Base-by-base conservation (phyloP, 2,888 invertebrate species). In the Drosophila helvetica region DNA sequence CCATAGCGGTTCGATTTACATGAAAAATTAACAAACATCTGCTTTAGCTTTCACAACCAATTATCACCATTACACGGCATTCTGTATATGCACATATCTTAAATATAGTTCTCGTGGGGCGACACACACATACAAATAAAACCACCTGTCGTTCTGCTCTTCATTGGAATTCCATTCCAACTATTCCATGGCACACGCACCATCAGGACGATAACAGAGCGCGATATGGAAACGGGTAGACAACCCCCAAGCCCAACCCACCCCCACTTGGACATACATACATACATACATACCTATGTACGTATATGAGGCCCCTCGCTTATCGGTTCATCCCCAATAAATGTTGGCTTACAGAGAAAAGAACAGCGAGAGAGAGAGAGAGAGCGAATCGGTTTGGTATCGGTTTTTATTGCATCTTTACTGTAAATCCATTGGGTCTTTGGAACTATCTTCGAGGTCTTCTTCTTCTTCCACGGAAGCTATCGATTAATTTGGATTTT, bases 11-110 rank as follows among this genome's bases (percentile, higher is more conserved):
- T 61, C 47, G 56, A 66, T 70, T 62, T 65, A 42, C 63, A 71
- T 86, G 66, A 53, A 25, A 57, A 81, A 81, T 83, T 83, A 77
- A 71, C 85, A 63, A 48, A 42, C 87, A 75, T 45, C 63, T 78
- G 82, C 47, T 55, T 76, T 15, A 27, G 27, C 46, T 74, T 76
- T 74, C 67, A 68, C 71, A 15, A 10, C 18, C 9, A 55, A 48
- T 56, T 56, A 51, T 46, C 30, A n/a, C 9, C 51, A 12, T 10
- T 22, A n/a, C 19, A 9, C 30, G 18, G 47, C n/a, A n/a, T 18
- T 45, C n/a, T 7, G 19, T 12, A 1, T n/a, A 10, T 42, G 17
- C 30, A 38, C 6, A 33, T 30, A 17, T 45, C 38, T 38, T 27
- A 8, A 22, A 30, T 12, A 42, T 10, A 19, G 15, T 43, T 55